These are phyloP conservation scores for Drosophila oshimai DNA, from an alignment of 1,140 invertebrate species.

Conservation along the genomic window DNA sequence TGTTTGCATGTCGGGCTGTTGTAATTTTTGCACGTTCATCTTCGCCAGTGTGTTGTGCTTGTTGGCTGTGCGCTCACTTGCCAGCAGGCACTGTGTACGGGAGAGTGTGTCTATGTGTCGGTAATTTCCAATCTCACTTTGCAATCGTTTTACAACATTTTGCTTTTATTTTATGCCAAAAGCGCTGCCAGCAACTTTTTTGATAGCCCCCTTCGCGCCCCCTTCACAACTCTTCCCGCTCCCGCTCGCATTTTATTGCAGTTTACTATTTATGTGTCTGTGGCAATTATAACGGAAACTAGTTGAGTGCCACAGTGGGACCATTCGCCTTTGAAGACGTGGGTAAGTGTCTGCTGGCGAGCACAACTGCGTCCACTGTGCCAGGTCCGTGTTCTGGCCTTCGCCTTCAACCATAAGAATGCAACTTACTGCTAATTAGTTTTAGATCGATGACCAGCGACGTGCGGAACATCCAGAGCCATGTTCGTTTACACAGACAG, in stretches of 20 bases:
- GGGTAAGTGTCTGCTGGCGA: not conserved
- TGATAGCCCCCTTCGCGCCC: conserved; percentile 54
- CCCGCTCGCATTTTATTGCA: conserved; percentile 65
- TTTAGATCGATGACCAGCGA: conserved; percentile 70
- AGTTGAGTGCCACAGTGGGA: conserved; percentile 76
- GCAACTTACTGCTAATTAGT: conserved; percentile 75
- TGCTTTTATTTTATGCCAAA: conserved; percentile 80
- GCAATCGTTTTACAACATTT: conserved; percentile 81
- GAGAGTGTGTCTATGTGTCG: conserved; percentile 59
- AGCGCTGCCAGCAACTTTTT: conserved; percentile 63
- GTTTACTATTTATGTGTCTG: conserved; percentile 82
- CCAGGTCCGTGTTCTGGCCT: not conserved
- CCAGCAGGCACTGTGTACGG: not conserved
- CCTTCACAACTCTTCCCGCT: conserved; percentile 1
- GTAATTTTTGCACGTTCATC: conserved; percentile 77
- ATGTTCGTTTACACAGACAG: not conserved
- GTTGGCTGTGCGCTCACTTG: conserved; percentile 5
- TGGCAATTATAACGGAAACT: conserved; percentile 81
- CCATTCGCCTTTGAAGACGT: not conserved
- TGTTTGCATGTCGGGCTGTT: conserved; percentile 65
- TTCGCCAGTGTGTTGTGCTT: conserved; percentile 19
- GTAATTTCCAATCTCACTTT: conserved; percentile 81
- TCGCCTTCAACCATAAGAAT: conserved; percentile 3
- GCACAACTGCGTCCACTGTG: conserved; percentile 11
- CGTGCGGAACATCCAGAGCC: conserved; percentile 23